These are phyloP conservation scores for Tylochromis polylepis DNA, from an alignment of 2,113 vertebrate genomes.

Conservation along the genomic window DNA sequence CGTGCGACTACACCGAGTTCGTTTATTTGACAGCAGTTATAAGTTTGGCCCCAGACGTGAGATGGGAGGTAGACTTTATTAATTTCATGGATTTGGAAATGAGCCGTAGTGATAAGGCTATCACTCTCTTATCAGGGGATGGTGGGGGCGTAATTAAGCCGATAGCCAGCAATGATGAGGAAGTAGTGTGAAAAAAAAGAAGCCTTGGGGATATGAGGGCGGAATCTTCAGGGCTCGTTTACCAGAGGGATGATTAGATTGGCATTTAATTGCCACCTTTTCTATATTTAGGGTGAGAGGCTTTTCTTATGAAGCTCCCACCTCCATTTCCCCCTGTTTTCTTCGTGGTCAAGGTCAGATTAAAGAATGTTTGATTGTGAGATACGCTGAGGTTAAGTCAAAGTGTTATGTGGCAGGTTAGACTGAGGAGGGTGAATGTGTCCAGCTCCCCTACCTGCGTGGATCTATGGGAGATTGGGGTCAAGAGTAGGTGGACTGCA, in stretches of 20 bases:
- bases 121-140: slow-evolving; percentile 67
- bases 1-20: slow-evolving; percentile 20
- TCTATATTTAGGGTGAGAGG: slow-evolving; percentile 60
- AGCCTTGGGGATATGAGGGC: slow-evolving; percentile 58
- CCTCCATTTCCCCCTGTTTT: background rate
- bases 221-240: slow-evolving; percentile 66
- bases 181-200: slow-evolving; percentile 40
- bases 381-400: background rate
- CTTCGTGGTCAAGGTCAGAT: slow-evolving; percentile 55
- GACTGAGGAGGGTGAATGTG: background rate
- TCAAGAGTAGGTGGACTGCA: slow-evolving; percentile 52
- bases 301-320: slow-evolving; percentile 10
- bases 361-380: slow-evolving; percentile 35
- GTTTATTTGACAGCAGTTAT: slow-evolving; percentile 44
- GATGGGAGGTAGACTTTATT: slow-evolving; percentile 66
- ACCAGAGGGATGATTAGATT: slow-evolving; percentile 67
- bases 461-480: slow-evolving; percentile 57
- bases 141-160: slow-evolving; percentile 69
- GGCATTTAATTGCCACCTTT: slow-evolving; percentile 68
- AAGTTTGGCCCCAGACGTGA: slow-evolving; percentile 52
- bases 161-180: slow-evolving; percentile 66
- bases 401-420: slow-evolving; percentile 3
- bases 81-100: slow-evolving; percentile 74
- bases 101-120: slow-evolving; percentile 71
- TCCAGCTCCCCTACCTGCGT: background rate